Evolutionary conservation across 2,888 invertebrate species (phyloP), one percentile per base, ranked within the genome.

Genomic region (Lasioglossum calceatum): DNA sequence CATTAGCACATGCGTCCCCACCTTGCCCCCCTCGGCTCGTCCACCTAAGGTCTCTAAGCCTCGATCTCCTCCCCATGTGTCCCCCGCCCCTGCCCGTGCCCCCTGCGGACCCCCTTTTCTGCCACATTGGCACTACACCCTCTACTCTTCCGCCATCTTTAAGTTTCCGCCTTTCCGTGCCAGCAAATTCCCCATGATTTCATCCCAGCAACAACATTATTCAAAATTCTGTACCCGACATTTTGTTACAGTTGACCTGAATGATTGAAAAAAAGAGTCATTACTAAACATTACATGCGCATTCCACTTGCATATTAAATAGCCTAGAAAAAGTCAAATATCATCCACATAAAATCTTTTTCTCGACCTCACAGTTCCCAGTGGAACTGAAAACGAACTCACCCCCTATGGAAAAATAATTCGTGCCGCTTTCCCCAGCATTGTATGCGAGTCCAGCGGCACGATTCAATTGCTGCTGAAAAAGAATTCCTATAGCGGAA

Each of bases 1-100:
- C 95, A 94, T 95, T 95, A 95, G 95, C 95, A 95, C 94, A 95
- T 92, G 94, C 92, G 93, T 91, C 93, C 91, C 86, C 84, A 19
- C 16, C 85, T 87, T 14, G 42, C 32, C 19, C 58, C 23, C 39
- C 70, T 12, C 23, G 72, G 87, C 81, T 81, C 79, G 83, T 87
- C 89, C 90, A 89, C 90, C 89, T 88, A 87, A 85, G 85, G 88
- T 79, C 79, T 77, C 89, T 77, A 82, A 81, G 84, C 84, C 83
- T 85, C 88, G 80, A 82, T 84, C 54, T 72, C 87, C 27, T 36
- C 42, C 27, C 67, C n/a, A 0, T 5, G 4, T 32, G 64, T 84
- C 82, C 81, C 79, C 47, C 67, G 77, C 42, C 79, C 76, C 81
- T 75, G 19, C 50, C 50, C 39, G 16, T 8, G 61, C 19, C 64